A percentile compares a stretch with the other conserved stretches of the same genome.
These are phyloP conservation scores for Entomobrya multifasciata DNA, from an alignment of 2,888 invertebrate genomes.

Conservation along the genomic window DNA sequence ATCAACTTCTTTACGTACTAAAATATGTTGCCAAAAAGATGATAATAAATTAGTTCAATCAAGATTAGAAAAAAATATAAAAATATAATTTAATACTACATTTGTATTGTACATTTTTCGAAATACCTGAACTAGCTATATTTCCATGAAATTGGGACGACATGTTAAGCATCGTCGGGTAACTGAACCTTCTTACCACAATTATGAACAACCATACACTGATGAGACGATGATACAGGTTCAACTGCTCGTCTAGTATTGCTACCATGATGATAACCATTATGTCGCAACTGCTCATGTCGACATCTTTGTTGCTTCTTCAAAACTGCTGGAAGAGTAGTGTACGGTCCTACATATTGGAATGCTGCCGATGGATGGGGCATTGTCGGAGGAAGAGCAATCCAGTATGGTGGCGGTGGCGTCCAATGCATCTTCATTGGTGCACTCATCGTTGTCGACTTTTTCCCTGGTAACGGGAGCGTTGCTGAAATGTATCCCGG, in stretches of 20 bases:
- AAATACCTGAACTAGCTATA: neutral
- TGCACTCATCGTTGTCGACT: neutral
- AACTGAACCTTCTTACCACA: slow-evolving; percentile 72
- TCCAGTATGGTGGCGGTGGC: slow-evolving; percentile 63
- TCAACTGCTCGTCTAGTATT: slow-evolving; percentile 52
- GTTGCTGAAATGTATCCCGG: slow-evolving; percentile 63
- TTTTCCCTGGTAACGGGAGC: slow-evolving; percentile 55
- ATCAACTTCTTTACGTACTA: too few relatives aligned
- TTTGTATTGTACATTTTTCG: neutral
- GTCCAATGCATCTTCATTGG: slow-evolving; percentile 66
- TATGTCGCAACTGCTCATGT: slow-evolving; percentile 50
- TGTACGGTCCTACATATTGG: slow-evolving; percentile 60
- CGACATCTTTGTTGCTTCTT: slow-evolving; percentile 67
- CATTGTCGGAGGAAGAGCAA: slow-evolving; percentile 57
- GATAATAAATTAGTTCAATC: slow-evolving; percentile 11
- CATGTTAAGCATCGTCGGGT: slow-evolving; percentile 56
- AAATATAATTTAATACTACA: slow-evolving; percentile 29
- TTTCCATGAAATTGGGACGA: neutral
- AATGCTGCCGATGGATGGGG: slow-evolving; percentile 53
- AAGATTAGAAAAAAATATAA: neutral
- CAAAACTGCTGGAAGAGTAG: slow-evolving; percentile 61
- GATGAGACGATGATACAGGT: slow-evolving; percentile 55
- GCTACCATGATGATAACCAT: slow-evolving; percentile 17
- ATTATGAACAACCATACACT: slow-evolving; percentile 70
- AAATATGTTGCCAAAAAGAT: too few relatives aligned